These are phyloP conservation scores for Tetrao urogallus DNA, from an alignment of 2,113 vertebrate species.

Conservation along the genomic window DNA sequence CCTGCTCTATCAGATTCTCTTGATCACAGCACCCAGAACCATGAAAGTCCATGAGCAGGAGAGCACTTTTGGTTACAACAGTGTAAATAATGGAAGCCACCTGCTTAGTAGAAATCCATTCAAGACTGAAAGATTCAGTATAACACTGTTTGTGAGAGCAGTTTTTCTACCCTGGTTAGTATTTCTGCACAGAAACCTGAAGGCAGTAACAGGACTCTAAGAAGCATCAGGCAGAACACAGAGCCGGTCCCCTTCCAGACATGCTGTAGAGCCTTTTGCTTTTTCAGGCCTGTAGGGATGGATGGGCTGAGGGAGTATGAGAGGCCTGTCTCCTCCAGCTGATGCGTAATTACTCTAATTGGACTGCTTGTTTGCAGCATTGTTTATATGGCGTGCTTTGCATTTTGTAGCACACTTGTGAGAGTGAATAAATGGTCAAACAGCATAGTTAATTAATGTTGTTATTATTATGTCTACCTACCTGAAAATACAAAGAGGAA, in stretches of 20 bases:
- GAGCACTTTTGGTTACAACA: background rate
- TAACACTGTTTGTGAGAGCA: background rate
- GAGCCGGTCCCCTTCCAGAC: constrained; percentile 54
- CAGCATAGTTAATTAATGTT: background rate
- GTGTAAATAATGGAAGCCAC: constrained; percentile 2
- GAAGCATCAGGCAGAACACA: constrained; percentile 12
- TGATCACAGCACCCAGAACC: background rate
- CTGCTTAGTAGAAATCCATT: background rate
- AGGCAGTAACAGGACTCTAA: constrained; percentile 4
- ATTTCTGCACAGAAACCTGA: constrained; percentile 49
- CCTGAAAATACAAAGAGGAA: background rate
- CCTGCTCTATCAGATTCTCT: background rate
- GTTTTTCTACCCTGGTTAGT: constrained; percentile 42
- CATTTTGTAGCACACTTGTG: background rate
- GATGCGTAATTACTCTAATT: background rate
- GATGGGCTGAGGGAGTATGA: background rate
- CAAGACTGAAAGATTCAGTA: background rate
- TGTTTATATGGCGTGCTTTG: background rate
- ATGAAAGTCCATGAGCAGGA: background rate
- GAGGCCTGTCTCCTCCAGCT: background rate
- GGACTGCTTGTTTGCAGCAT: constrained; percentile 15
- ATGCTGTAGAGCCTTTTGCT: constrained; percentile 7
- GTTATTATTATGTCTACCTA: background rate
- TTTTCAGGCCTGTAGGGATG: constrained; percentile 37
- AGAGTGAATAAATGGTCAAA: background rate